Base-by-base conservation (phyloP, 2,888 invertebrate species). In the Cosmorhoe ocellata region DNA sequence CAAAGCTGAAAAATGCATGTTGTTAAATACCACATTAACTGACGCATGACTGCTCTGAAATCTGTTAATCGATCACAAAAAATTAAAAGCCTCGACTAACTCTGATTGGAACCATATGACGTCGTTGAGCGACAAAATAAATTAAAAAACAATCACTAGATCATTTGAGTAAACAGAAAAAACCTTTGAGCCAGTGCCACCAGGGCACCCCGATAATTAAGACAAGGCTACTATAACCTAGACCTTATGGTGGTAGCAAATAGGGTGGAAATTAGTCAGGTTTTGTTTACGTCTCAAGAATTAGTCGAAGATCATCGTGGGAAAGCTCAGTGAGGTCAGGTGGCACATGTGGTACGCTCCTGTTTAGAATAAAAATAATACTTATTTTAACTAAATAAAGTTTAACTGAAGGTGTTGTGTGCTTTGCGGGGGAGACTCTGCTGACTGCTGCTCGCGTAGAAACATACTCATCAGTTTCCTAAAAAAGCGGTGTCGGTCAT, bases 111-210 rank as follows among this genome's bases (percentile, higher is more conserved):
- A 87, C 83, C 90, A 90, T 79, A 89, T 90, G 90, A 87, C 86
- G 78, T 72, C 74, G 78, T 64, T 65, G 77, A 83, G 75, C 78
- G 78, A 80, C 76, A 78, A 78, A 85, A 88, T 84, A 88, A 88
- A 88, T 87, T 88, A 86, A 89, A 88, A 90, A 89, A 89, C 88
- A 86, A 90, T 88, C 85, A 86, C 83, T 81, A 85, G 81, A 81
- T 84, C 84, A 84, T 90, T 89, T 88, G 76, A 81, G 85, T 82
- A 81, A 86, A 85, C 84, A 85, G 74, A 87, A 87, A 87, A 86
- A 88, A 79, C 66, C 66, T 81, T 78, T 69, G 81, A 81, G 84
- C 80, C 62, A 71, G 73, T 38, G 38, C 27, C 71, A 76, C 79
- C 79, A 80, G 76, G 84, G 86, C 42, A 26, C 79, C 81, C 81